Conservation (phyloP, 2,797 vertebrate species). For the Acomys russatus region DNA sequence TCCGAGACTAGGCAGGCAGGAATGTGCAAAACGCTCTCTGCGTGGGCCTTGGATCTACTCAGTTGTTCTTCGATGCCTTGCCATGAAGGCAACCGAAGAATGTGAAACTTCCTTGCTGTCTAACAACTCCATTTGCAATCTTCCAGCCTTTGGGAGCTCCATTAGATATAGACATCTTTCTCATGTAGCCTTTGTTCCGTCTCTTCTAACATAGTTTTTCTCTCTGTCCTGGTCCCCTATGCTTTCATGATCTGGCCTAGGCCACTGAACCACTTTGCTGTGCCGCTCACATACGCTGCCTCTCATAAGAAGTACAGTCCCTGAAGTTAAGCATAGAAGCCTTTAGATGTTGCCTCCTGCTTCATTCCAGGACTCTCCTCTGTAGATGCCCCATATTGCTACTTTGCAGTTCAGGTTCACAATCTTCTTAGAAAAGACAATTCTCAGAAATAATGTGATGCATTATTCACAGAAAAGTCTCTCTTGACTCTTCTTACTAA, state of each 20-base stretch:
- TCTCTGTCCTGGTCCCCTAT: neutral
- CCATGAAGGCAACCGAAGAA: neutral
- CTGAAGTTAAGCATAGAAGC: neutral
- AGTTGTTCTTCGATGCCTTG: neutral
- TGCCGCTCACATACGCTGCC: neutral
- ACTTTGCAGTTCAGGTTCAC: neutral
- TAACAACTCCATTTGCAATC: neutral
- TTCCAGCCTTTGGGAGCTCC: neutral
- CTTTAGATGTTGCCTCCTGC: neutral
- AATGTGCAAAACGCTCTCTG: neutral
- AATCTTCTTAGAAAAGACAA: neutral
- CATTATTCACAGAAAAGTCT: neutral
- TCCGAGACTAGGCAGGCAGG: neutral
- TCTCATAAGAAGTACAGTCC: slow-evolving; percentile 6
- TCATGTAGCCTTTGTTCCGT: neutral
- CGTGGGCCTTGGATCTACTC: neutral
- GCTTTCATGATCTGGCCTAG: neutral
- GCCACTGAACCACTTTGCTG: neutral
- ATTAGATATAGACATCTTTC: neutral
- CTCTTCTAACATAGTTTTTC: neutral
- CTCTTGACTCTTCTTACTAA: neutral
- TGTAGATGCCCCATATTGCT: neutral
- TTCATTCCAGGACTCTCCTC: neutral
- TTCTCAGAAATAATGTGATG: neutral
- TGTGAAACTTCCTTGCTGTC: neutral